A percentile compares a stretch with the other conserved stretches of the same genome.
phyloP scores from a whole-genome alignment of 2,888 invertebrate species.

The Andrena flavipes region DNA sequence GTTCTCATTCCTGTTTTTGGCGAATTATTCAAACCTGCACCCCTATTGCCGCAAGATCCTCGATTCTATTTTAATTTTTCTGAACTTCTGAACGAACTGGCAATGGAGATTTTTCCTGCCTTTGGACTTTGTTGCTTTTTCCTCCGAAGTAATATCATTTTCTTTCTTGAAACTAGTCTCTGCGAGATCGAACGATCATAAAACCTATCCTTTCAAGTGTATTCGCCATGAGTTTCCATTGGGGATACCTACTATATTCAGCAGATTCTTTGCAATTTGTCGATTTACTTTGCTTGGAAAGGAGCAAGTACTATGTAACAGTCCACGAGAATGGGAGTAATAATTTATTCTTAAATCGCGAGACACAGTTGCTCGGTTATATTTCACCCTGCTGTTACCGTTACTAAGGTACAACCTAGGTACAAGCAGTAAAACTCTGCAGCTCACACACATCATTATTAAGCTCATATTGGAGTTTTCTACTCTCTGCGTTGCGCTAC shows the following conservation, averaged over 20 bases:
- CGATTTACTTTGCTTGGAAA: neutral
- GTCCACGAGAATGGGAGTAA: neutral
- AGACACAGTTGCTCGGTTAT: neutral
- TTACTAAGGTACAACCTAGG: no score
- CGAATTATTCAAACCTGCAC: no score
- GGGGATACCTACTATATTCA: neutral
- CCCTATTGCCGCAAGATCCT: no score
- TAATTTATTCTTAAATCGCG: neutral
- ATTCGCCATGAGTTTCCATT: neutral
- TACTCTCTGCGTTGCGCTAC: neutral
- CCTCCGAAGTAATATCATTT: neutral
- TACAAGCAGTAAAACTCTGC: neutral
- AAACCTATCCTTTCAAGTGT: neutral
- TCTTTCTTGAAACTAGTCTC: neutral
- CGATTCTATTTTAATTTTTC: no score
- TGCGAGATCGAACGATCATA: neutral
- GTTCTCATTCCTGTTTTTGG: no score
- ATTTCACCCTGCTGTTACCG: neutral
- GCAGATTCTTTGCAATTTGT: neutral
- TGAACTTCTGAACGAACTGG: no score
- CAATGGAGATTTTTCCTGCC: no score
- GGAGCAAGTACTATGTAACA: neutral
- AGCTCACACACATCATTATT: slow-evolving; percentile 9
- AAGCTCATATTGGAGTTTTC: neutral
- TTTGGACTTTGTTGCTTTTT: neutral